Conservation (phyloP, 2,888 invertebrate genomes). For the Lymantria dispar region DNA sequence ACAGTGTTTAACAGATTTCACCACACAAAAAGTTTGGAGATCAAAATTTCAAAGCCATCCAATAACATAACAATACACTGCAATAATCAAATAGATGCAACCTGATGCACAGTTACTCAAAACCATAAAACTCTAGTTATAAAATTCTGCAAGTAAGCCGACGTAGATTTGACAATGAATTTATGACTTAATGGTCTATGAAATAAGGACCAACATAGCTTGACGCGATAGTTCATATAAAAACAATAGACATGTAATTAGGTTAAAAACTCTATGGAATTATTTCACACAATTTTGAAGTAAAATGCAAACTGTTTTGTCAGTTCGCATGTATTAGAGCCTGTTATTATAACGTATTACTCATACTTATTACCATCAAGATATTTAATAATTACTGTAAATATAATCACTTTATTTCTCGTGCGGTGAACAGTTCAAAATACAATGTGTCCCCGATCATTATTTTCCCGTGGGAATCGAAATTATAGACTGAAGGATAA, state of each 20-base stretch:
- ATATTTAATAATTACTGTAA: slow-evolving; percentile 1
- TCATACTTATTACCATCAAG: background rate
- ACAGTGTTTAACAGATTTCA: no score
- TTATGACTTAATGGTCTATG: no score
- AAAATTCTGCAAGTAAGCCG: background rate
- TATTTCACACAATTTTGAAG: slow-evolving; percentile 30
- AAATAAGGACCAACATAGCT: background rate
- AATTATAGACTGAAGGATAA: no score
- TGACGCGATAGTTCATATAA: slow-evolving; percentile 19
- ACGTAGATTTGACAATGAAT: no score
- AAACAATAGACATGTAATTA: slow-evolving; percentile 29
- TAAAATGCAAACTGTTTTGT: slow-evolving; percentile 2
- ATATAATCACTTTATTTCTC: background rate
- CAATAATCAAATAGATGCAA: no score
- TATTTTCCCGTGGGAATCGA: no score
- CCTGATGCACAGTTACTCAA: no score
- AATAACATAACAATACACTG: no score
- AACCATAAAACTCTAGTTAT: background rate
- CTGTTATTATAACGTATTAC: background rate
- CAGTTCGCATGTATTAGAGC: background rate
- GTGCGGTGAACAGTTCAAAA: no score
- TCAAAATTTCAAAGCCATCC: no score
- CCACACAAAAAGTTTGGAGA: no score
- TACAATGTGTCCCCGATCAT: no score
- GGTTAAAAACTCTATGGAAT: slow-evolving; percentile 26